These are phyloP conservation scores for Falco naumanni DNA, from an alignment of 2,797 vertebrate genomes.

Conservation along the genomic window DNA sequence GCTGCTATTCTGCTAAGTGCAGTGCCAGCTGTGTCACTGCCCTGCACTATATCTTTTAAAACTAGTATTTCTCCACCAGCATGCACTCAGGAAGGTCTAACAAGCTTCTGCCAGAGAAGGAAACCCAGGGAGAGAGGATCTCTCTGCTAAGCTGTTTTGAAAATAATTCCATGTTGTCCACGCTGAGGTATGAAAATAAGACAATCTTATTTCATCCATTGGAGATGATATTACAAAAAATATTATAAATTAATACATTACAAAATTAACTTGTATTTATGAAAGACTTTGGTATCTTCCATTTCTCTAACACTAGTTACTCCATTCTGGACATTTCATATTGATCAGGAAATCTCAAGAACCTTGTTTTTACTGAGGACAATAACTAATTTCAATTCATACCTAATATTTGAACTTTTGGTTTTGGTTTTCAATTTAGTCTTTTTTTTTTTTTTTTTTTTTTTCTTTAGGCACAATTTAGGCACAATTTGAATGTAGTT, in stretches of 20 bases:
- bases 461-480: not conserved
- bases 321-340: not conserved
- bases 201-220: not conserved
- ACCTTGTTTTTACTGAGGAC: not conserved
- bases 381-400: not conserved
- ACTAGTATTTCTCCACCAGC: not conserved
- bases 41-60: not conserved
- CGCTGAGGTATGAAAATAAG: not conserved
- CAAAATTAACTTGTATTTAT: not conserved
- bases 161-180: not conserved
- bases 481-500: not conserved
- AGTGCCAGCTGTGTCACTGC: not conserved
- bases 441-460: too few species aligned
- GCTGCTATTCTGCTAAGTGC: not conserved
- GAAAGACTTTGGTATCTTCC: not conserved
- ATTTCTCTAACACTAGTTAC: not conserved
- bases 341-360: not conserved
- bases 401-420: not conserved
- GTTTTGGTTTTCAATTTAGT: not conserved
- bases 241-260: not conserved
- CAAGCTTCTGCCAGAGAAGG: too few species aligned
- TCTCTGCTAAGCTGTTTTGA: not conserved
- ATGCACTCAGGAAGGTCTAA: not conserved
- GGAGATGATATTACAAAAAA: not conserved
- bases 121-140: not conserved